Percentiles rank a stretch among this genome's conserved stretches.
phyloP scores from a whole-genome alignment of 1,140 invertebrate species.

The Gryon sp. region DNA sequence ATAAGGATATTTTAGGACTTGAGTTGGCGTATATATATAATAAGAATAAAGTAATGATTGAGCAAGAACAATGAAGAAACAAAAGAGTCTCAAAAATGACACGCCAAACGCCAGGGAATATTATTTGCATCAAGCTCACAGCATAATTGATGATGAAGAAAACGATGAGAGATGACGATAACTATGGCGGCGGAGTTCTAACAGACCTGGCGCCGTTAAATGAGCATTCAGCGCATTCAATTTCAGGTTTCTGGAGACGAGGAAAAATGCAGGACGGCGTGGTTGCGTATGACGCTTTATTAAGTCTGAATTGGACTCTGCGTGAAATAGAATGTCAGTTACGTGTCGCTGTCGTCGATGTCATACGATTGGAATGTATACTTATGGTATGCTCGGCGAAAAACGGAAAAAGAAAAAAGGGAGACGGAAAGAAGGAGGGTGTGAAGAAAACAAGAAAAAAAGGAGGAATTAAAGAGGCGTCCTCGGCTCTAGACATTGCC shows the following conservation, averaged over 20 bases:
- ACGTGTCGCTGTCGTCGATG: slow-evolving; percentile 53
- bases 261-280: slow-evolving; percentile 65
- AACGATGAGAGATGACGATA: slow-evolving; percentile 61
- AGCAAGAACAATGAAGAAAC: slow-evolving; percentile 13
- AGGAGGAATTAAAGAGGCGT: slow-evolving; percentile 24
- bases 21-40: slow-evolving; percentile 22
- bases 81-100: slow-evolving; percentile 39
- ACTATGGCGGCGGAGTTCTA: slow-evolving; percentile 45
- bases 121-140: slow-evolving; percentile 48
- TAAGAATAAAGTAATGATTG: neutral
- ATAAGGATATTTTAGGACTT: too few relatives aligned
- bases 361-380: slow-evolving; percentile 57
- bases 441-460: slow-evolving; percentile 4
- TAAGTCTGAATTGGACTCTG: slow-evolving; percentile 74
- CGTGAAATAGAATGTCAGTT: slow-evolving; percentile 70
- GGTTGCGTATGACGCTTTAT: slow-evolving; percentile 76
- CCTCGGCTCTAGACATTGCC: slow-evolving; percentile 25
- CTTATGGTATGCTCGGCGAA: slow-evolving; percentile 12
- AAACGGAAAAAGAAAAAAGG: neutral
- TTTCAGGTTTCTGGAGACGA: slow-evolving; percentile 63
- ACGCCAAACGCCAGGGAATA: slow-evolving; percentile 10
- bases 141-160: slow-evolving; percentile 38
- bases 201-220: slow-evolving; percentile 68
- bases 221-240: slow-evolving; percentile 77
- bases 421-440: neutral